Evolutionary conservation across 2,797 vertebrate species (phyloP).

Genomic region (Poecilia velifera): DNA sequence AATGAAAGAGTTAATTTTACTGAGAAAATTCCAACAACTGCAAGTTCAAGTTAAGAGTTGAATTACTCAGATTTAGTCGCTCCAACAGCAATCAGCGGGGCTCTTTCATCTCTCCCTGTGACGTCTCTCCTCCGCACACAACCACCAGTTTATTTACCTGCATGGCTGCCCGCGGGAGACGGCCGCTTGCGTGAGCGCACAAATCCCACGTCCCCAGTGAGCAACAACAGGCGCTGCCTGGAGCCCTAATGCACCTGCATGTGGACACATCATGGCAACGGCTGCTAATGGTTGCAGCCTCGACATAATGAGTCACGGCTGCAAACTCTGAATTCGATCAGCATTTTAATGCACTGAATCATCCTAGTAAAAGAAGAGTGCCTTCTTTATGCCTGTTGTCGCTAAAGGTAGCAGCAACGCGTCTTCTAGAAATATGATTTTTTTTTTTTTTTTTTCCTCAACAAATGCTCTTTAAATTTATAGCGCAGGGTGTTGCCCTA

Average conservation of each 20-base stretch:
- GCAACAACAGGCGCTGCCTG: slow-evolving; percentile 41
- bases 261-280: slow-evolving; percentile 56
- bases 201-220: slow-evolving; percentile 52
- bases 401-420: not conserved
- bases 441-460: not conserved
- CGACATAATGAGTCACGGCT: slow-evolving; percentile 20
- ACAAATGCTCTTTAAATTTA: not conserved
- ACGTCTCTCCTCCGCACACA: slow-evolving; percentile 48
- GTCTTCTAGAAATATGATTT: not conserved
- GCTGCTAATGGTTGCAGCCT: slow-evolving; percentile 40
- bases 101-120: slow-evolving; percentile 27
- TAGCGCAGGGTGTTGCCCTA: not conserved
- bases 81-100: slow-evolving; percentile 46
- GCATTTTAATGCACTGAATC: slow-evolving; percentile 7
- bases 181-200: slow-evolving; percentile 69
- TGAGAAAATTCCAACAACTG: not conserved
- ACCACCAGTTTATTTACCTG: slow-evolving; percentile 71
- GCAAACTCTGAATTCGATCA: slow-evolving; percentile 33
- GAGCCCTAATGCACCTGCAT: slow-evolving; percentile 46
- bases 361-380: not conserved
- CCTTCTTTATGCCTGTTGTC: not conserved
- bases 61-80: not conserved
- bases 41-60: not conserved
- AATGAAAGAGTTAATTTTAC: not conserved
- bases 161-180: slow-evolving; percentile 58